Conservation (phyloP, 2,113 vertebrate genomes). For the Oenanthe melanoleuca region DNA sequence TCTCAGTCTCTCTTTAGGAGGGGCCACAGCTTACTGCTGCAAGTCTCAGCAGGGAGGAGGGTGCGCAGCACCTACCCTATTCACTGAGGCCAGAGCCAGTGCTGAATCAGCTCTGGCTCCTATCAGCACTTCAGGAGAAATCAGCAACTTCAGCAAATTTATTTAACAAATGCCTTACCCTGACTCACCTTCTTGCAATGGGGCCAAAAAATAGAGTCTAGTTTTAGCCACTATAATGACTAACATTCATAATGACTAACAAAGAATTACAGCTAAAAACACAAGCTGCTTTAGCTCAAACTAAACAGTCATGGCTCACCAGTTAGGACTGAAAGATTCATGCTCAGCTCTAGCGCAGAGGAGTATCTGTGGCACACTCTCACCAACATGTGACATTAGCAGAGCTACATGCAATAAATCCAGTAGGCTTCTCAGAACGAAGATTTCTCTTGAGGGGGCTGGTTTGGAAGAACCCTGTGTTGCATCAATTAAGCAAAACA, state of each 20-base stretch:
- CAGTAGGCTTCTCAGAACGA: constrained; percentile 1
- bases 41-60: neutral
- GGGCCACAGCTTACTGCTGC: neutral
- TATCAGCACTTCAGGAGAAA: neutral
- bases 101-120: neutral
- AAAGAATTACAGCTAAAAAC: constrained; percentile 24
- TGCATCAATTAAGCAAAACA: constrained; percentile 39
- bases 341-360: neutral
- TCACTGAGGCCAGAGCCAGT: neutral
- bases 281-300: constrained; percentile 35
- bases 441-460: constrained; percentile 30
- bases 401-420: neutral
- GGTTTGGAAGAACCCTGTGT: constrained; percentile 30
- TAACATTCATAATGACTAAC: constrained; percentile 22
- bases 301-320: constrained; percentile 28
- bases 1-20: neutral
- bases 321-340: constrained; percentile 24
- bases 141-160: constrained; percentile 7
- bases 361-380: constrained; percentile 40
- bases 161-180: neutral
- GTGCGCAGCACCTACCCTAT: neutral
- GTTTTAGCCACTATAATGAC: constrained; percentile 22
- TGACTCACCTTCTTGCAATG: neutral
- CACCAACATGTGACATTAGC: neutral
- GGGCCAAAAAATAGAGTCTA: neutral